Base-by-base conservation (phyloP, 1,140 invertebrate species). In the Drosophila watanabei region DNA sequence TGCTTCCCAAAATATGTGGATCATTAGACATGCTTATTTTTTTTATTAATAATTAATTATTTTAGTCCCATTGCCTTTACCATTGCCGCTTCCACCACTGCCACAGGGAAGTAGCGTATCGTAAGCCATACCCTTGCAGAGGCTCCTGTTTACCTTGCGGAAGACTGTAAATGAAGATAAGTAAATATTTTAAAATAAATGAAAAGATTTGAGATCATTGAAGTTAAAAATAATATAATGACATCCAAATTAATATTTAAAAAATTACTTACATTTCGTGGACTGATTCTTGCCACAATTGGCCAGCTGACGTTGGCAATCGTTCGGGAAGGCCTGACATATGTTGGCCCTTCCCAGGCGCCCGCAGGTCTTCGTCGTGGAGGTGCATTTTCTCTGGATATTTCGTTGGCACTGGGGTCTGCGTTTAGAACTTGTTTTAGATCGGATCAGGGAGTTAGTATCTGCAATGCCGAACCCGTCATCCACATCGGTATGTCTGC, bases 311-410 rank as follows among this genome's bases (percentile, higher is more conserved):
- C 63, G 70, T 4, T 64, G 28, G 32, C 81, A 84, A 14, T 79
- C 51, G 28, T 80, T 71, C 18, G 13, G 16, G 14, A 70, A 69
- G 33, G 64, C 64, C 32, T 70, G 41, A 39, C 81, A 84, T 10
- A 80, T 51, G 39, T 84, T 84, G 20, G 76, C 77, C 13, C 33
- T 59, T 20, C 46, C 71, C 5, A 63, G 33, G 1, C 81, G 81
- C 0, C 33, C 59, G 9, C 81, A 84, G 18, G 41, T 37, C 14
- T 14, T 43, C 7, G 11, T 28, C 4, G 49, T 3, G 10, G 62
- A 61, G 0, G 35, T 54, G 37, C 75, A 78, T 6, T 24, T 37
- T 7, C 3, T 68, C 24, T 41, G 35, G 33, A 68, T n/a, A 4
- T 11, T 68, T 7, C 8, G n/a, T 5, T 16, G 51, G 14, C 75